Base-by-base conservation (phyloP, 2,797 vertebrate species). In the Antrozous pallidus region DNA sequence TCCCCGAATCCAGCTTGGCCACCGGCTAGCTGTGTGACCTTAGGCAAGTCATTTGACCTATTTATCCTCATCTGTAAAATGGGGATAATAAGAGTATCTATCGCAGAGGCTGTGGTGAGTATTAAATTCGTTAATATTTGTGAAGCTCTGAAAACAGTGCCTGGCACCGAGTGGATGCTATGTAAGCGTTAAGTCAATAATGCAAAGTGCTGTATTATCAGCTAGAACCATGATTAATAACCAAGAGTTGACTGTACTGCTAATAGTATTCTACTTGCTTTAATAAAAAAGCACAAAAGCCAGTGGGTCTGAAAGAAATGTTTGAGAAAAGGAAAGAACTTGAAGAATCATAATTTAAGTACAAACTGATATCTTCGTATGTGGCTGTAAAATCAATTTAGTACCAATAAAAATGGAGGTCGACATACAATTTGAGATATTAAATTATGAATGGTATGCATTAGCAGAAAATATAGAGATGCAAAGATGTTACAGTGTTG, bases 361-460 rank as follows among this genome's bases (percentile, higher is more conserved):
- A 86, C 5, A 79, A 94, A 91, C 40, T 63, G 73, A 8, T 49
- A 83, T 87, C 93, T 82, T 95, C 82, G 78, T 28, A 91, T 14
- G 22, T 85, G 84, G 91, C 91, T 88, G 28, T 54, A 82, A 93
- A 94, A 91, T 61, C 93, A 86, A 73, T 81, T 95, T 91, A 96
- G 93, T 63, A 78, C 47, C 83, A 80, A 93, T 42, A 95, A 45
- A 91, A 96, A 93, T 87, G 88, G 31, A 93, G 63, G 51, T 40
- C 47, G 79, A 93, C 82, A 90, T 38, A 91, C 26, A 92, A 88
- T 58, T 89, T 81, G 93, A 95, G 93, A 71, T 94, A 96, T 96
- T 96, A 97, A 95, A 82, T 90, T 75, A 96, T 93, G 96, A 95
- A 94, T 96, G 96, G 86, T 90, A 92, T 67, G 96, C 85, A 91